Evolutionary conservation across 2,888 invertebrate species (phyloP), one percentile per base, ranked within the genome.

Genomic region (Amphimallon solstitiale): DNA sequence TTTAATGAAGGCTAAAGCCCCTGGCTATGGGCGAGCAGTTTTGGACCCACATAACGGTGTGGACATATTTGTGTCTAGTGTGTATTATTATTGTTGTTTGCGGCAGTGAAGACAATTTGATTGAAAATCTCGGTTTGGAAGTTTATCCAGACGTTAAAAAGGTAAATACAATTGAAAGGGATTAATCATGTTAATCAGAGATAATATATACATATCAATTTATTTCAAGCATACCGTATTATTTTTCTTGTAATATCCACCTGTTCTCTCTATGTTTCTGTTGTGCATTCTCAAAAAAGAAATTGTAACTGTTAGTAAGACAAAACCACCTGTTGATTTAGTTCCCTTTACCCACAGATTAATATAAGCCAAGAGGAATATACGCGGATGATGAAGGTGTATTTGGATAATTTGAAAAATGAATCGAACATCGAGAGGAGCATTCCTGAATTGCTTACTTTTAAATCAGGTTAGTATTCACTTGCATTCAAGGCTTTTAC

Each of bases 341-440:
- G 21, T 38, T 45, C 51, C 21, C 19, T 75, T 73, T 74, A 67
- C 75, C 82, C 81, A 43, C 83, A 89, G 89, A 88, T 88, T 74
- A 89, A 89, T 81, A 85, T 89, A 73, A 89, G 89, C 75, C 87
- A 88, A 79, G 80, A 84, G 69, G 89, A 89, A 78, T 89, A 88
- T 80, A 84, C 84, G 63, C 84, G 84, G 71, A 88, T 88, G 81
- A 88, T 88, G 82, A 81, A 81, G 71, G 84, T 85, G 78, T 89
- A 89, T 80, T 82, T 89, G 74, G 75, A 79, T 46, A 80, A 82
- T 37, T 77, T 83, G 12, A 80, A 78, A 45, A 76, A 79, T 68
- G 79, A 81, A 14, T 76, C 70, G 63, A 73, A 77, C 68, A 70
- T 72, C 61, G 40, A 54, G 19, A 37, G 12, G 34, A 68, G 71